phyloP scores from a whole-genome alignment of 2,113 vertebrate genomes.

The Montifringilla adamsi region DNA sequence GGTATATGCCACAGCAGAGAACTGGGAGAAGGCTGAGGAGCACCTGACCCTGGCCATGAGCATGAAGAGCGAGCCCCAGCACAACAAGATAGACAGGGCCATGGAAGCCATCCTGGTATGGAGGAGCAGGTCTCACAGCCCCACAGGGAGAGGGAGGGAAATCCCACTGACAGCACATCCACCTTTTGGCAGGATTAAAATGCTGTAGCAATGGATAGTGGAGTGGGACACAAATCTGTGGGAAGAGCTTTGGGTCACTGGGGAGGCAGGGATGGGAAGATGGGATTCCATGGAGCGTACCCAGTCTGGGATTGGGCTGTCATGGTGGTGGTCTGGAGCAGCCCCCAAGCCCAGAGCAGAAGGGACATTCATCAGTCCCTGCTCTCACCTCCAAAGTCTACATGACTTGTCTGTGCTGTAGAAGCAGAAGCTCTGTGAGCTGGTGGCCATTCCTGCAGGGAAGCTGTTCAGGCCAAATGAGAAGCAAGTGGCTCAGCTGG shows the following conservation, averaged over 20 bases:
- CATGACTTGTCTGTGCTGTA: constrained; percentile 44
- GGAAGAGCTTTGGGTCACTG: neutral
- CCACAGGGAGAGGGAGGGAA: neutral
- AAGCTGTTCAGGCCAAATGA: constrained; percentile 90
- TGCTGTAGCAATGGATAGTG: rapidly evolving
- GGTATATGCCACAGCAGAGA: constrained; percentile 75
- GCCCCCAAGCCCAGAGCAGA: neutral
- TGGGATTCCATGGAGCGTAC: rapidly evolving
- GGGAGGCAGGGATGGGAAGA: neutral
- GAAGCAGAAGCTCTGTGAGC: constrained; percentile 88
- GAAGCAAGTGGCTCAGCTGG: constrained; percentile 91
- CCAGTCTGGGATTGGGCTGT: neutral
- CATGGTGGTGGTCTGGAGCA: neutral
- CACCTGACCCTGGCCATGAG: constrained; percentile 76
- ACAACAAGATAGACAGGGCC: constrained; percentile 84
- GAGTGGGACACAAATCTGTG: rapidly evolving
- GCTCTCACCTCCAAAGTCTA: neutral
- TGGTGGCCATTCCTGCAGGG: constrained; percentile 76
- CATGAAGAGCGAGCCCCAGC: constrained; percentile 83
- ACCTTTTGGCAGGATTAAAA: neutral
- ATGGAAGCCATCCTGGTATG: constrained; percentile 87
- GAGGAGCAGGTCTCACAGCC: neutral
- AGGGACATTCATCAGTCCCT: neutral
- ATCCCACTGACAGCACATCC: neutral
- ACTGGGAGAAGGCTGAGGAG: constrained; percentile 89